phyloP scores from a whole-genome alignment of 2,113 vertebrate genomes.

The Lophochroa leadbeateri region DNA sequence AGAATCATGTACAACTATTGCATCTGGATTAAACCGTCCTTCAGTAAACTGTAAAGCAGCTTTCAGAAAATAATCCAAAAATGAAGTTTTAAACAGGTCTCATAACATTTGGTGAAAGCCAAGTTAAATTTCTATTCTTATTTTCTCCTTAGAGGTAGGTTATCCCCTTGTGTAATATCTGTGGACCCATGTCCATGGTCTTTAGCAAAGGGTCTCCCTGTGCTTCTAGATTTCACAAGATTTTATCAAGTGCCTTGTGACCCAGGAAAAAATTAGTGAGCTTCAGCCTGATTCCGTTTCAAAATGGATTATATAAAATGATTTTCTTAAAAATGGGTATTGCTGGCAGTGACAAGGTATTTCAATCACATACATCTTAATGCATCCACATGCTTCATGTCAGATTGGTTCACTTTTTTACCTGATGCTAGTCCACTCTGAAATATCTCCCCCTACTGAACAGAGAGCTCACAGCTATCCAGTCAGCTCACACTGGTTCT shows the following conservation, averaged over 20 bases:
- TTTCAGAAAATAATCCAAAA: neutral
- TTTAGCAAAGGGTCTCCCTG: neutral
- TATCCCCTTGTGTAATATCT: neutral
- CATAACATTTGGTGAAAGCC: neutral
- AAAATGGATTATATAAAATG: neutral
- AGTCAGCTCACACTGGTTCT: neutral
- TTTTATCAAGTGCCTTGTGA: neutral
- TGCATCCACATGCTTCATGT: neutral
- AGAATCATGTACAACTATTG: neutral
- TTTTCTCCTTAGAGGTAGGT: neutral
- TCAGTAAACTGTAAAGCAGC: neutral
- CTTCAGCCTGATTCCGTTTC: neutral
- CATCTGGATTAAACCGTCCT: neutral
- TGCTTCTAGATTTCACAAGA: neutral
- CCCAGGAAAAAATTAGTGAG: neutral
- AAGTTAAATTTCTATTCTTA: neutral
- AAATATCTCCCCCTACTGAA: neutral
- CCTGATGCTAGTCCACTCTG: neutral
- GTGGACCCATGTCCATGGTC: neutral
- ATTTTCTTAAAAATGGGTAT: neutral
- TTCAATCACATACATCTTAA: neutral
- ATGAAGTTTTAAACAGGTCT: neutral
- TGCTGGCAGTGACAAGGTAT: rapidly evolving
- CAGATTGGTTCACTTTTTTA: neutral
- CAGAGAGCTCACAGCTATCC: neutral